These are phyloP conservation scores for Pseudococcus viburni DNA, from an alignment of 2,888 invertebrate genomes.

Conservation along the genomic window DNA sequence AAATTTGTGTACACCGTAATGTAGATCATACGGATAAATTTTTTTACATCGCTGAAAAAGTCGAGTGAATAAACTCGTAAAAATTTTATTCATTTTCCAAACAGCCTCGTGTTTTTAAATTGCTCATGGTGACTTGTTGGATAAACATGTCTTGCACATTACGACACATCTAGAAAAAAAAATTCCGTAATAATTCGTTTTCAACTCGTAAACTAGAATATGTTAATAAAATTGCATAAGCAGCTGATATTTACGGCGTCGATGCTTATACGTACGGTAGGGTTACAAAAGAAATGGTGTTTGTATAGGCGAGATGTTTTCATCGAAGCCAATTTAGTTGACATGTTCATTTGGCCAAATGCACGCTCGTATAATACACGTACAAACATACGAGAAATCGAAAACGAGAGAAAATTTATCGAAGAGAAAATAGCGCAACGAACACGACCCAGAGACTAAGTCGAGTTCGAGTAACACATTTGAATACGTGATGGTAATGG, in stretches of 20 bases:
- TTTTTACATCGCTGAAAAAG: neutral
- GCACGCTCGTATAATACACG: neutral
- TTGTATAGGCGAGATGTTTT: neutral
- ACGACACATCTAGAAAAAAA: neutral
- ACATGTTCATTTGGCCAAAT: constrained; percentile 12
- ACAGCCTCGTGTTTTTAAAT: neutral
- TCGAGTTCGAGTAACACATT: neutral
- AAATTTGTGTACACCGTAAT: neutral
- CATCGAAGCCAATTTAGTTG: constrained; percentile 13
- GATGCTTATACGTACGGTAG: neutral
- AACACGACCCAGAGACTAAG: neutral
- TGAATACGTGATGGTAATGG: neutral
- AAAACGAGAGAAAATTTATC: neutral
- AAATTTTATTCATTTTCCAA: neutral
- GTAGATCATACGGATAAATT: no score
- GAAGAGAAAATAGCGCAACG: neutral
- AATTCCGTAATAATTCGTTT: neutral
- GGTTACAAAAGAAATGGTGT: neutral
- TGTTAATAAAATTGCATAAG: constrained; percentile 25
- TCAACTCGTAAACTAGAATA: neutral
- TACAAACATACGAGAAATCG: neutral
- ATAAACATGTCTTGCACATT: neutral
- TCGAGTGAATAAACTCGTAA: neutral
- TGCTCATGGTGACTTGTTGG: neutral
- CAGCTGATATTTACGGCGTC: neutral